Percentiles rank a stretch among this genome's conserved stretches.
Conservation (phyloP, 2,113 vertebrate species). For the Pica pica region DNA sequence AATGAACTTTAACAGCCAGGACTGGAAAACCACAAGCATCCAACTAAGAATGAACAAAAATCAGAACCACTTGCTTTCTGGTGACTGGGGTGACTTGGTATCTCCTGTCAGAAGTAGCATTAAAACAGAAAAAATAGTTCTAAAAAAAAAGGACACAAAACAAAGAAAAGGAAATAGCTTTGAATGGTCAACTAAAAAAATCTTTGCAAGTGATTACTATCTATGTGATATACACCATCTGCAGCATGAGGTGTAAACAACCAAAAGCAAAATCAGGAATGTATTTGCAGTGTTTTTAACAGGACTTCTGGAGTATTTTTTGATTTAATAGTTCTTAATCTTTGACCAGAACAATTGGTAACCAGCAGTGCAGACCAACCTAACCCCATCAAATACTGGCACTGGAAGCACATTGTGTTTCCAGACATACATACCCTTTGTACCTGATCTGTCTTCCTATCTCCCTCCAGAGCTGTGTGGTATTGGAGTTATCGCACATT, state of each 20-base stretch:
- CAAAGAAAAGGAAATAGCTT: background rate
- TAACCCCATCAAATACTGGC: background rate
- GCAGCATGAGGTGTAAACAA: background rate
- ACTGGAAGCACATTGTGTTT: background rate
- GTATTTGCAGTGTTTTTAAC: background rate
- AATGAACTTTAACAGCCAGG: background rate
- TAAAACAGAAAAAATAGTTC: background rate
- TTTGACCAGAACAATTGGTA: background rate
- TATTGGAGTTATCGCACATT: background rate
- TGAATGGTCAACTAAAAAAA: background rate
- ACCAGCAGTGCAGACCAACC: background rate
- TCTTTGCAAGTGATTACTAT: background rate
- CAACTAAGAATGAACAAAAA: background rate
- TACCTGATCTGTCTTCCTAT: background rate
- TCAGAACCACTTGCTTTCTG: slow-evolving; percentile 3
- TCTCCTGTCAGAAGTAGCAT: background rate
- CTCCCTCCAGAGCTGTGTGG: background rate
- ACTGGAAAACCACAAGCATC: background rate
- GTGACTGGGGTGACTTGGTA: background rate
- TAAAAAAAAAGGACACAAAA: background rate
- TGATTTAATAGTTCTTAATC: background rate
- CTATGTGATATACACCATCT: background rate
- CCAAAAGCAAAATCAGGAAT: background rate
- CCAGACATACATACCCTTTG: background rate
- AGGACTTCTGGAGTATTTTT: background rate